phyloP scores from a whole-genome alignment of 2,797 vertebrate species.

The Pristis pectinata region DNA sequence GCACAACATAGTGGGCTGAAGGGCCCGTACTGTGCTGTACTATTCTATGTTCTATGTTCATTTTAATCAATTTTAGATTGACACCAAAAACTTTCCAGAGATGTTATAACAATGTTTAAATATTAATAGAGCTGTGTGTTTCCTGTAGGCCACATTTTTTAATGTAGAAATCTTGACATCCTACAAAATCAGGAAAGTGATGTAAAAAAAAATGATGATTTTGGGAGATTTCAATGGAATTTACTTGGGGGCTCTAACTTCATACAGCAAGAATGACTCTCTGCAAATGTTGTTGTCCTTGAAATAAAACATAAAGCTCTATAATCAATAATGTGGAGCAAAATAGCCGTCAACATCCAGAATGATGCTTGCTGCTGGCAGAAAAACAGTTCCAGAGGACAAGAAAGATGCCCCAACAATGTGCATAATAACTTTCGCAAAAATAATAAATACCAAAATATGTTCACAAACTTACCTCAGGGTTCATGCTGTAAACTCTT shows the following conservation, averaged over 20 bases:
- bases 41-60: too few relatives aligned
- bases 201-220: neutral
- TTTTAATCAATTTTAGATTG: conserved; percentile 8
- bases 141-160: neutral
- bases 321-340: neutral
- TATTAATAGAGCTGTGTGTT: neutral
- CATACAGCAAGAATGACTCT: neutral
- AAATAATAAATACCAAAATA: neutral
- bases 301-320: neutral
- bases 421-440: neutral
- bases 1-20: too few relatives aligned
- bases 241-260: neutral
- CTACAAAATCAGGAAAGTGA: neutral
- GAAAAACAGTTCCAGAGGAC: neutral
- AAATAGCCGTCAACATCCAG: neutral
- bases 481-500: neutral
- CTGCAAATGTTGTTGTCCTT: neutral
- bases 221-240: neutral
- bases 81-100: neutral
- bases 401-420: neutral
- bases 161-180: neutral
- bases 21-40: too few relatives aligned
- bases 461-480: neutral
- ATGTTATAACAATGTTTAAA: neutral
- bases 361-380: neutral